Conservation (phyloP, 2,888 invertebrate species). For the Apamea sordens region DNA sequence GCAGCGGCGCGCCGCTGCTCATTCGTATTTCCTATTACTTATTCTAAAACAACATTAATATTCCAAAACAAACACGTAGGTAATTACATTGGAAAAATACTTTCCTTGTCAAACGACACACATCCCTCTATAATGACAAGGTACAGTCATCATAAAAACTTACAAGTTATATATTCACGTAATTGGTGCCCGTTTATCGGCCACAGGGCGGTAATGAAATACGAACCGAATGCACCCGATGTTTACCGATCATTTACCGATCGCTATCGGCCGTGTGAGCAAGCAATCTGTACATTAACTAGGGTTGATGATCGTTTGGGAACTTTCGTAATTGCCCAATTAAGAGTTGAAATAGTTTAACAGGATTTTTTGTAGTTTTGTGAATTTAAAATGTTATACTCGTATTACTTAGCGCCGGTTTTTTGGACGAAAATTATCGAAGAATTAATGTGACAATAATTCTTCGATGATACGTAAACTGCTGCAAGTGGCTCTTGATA, state of each 20-base stretch:
- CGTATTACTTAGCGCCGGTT: not conserved
- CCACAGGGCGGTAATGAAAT: constrained; percentile 70
- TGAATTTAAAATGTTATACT: not conserved
- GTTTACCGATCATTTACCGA: constrained; percentile 76
- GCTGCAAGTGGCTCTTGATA: not conserved
- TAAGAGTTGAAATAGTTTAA: constrained; percentile 17
- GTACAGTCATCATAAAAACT: constrained; percentile 62
- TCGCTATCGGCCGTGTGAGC: constrained; percentile 64
- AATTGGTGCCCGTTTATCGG: constrained; percentile 61
- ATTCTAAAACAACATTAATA: constrained; percentile 44
- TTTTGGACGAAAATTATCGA: not conserved
- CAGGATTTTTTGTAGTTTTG: constrained; percentile 5
- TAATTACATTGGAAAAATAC: constrained; percentile 50
- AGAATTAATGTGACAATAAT: not conserved
- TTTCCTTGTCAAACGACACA: constrained; percentile 51
- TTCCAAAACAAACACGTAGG: constrained; percentile 37
- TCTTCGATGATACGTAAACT: not conserved
- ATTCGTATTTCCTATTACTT: not conserved
- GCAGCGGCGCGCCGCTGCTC: too few species aligned
- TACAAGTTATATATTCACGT: constrained; percentile 65
- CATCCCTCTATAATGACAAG: constrained; percentile 46
- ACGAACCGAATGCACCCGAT: constrained; percentile 64
- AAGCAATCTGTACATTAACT: constrained; percentile 48
- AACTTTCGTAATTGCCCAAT: constrained; percentile 43
- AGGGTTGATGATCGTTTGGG: constrained; percentile 55